Base-by-base conservation (phyloP, 2,113 vertebrate species). In the Rhodinocichla rosea region DNA sequence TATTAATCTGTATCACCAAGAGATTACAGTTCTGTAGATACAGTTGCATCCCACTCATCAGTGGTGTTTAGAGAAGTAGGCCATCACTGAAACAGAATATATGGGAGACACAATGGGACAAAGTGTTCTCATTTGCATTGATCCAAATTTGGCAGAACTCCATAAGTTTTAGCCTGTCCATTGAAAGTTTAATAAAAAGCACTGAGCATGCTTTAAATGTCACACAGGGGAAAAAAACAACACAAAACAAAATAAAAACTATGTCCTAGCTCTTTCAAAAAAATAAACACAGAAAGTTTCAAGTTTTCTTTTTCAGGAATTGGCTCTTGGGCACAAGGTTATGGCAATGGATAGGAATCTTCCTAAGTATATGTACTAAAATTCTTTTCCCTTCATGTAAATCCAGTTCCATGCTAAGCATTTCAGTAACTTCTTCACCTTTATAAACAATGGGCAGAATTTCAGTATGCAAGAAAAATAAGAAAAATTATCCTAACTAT, bases 81-180 rank as follows among this genome's bases (percentile, higher is more conserved):
- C n/a, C 82, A 90, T 28, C 50, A 65, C 7, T 37, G 55, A 76
- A 77, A 65, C 1, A 1, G 30, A 92, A 64, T 77, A 30, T 28
- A 83, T 9, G 23, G 24, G 63, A 92, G 74, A 78, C 45, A 85
- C n/a, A 67, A 59, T 19, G 14, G 59, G 64, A 93, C 85, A 71
- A 88, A 86, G 55, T 64, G 84, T 74, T 86, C 79, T 52, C 30
- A 64, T 71, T 47, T 89, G 64, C 64, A 96, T 69, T 2, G 73
- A 92, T 73, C 37, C 56, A 39, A 67, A 56, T 40, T 8, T 89
- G 94, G 93, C 94, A 94, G 79, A 79, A 91, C 70, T 85, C 53
- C 53, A 62, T 1, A 23, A 85, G 15, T 69, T 89, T 68, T 24
- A 57, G 57, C 40, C 63, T 65, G 81, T 50, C 53, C 70, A 94